A percentile compares a stretch with the other conserved stretches of the same genome.
Evolutionary conservation across 2,797 vertebrate genomes (phyloP).

Genomic region (Vespertilio murinus): DNA sequence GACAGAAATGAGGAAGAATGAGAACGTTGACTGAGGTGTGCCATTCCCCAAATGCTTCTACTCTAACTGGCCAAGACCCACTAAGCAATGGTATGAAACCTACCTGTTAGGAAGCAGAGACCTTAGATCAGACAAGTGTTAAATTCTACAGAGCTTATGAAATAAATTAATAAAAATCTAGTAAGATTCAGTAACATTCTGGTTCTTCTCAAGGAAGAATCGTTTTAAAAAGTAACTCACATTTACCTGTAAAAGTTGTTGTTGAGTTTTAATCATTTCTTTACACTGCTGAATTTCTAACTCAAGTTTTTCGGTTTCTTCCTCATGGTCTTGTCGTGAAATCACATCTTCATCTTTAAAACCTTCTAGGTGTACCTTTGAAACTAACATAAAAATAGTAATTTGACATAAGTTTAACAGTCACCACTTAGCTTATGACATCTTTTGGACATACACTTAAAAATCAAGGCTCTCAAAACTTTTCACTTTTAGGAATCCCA

Average conservation of each 20-base stretch:
- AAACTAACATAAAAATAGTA: slow-evolving; percentile 81
- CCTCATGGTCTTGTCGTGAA: slow-evolving; percentile 91
- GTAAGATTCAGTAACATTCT: not conserved
- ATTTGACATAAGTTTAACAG: not conserved
- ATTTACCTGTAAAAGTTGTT: slow-evolving; percentile 94
- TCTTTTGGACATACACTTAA: not conserved
- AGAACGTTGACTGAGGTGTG: not conserved
- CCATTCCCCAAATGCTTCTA: not conserved
- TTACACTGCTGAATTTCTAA: slow-evolving; percentile 95
- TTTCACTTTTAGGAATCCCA: not conserved
- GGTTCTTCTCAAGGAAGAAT: not conserved
- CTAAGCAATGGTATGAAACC: not conserved
- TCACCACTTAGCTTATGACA: not conserved
- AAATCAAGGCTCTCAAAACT: slow-evolving; percentile 35
- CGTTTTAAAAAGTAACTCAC: not conserved
- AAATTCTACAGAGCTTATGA: not conserved
- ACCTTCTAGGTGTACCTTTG: slow-evolving; percentile 86
- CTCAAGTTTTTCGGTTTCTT: slow-evolving; percentile 92
- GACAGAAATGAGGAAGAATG: not conserved
- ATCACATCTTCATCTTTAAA: slow-evolving; percentile 88
- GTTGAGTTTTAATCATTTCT: slow-evolving; percentile 96
- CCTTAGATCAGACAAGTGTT: not conserved
- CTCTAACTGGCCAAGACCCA: not conserved
- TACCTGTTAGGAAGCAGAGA: not conserved
- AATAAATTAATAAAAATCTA: not conserved